Evolutionary conservation across 1,140 invertebrate species (phyloP), one percentile per base, ranked within the genome.

Genomic region (Nasonia longicornis): DNA sequence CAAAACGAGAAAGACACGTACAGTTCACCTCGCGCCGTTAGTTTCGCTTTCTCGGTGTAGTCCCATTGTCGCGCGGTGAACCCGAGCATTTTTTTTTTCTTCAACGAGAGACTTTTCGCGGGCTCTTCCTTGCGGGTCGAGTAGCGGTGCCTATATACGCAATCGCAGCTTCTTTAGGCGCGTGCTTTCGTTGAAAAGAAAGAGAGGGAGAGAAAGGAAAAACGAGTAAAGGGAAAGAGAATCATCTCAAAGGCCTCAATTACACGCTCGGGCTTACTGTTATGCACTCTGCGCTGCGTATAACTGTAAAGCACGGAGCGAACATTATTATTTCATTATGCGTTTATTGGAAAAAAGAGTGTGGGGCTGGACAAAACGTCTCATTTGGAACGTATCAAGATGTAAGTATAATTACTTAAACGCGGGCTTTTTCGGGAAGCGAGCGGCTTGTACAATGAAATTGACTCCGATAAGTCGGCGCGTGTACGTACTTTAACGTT

Each of bases 71-170:
- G 71, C 71, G 77, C 45, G 52, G 52, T n/a, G 52, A 58, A 58
- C 16, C 52, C 52, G 52, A 58, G 29, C 38, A 48, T 26, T 26
- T 26, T 26, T 26, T n/a, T 20, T 58, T 58, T 58, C 16, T 48
- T 12, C 52, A 6, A 35, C 45, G 58, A 14, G 42, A 31, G 78
- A 64, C 31, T 73, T 63, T 80, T 35, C 66, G 73, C 73, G 73
- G 48, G 31, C 35, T 52, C 29, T n/a, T 75, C 63, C 0, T 22
- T 16, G 52, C 20, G 42, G 66, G 73, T 67, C 73, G 31, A 81
- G 31, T 81, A 81, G 73, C 74, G 79, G 67, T 76, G 66, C 22
- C 77, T 63, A 26, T 75, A 66, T 31, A 26, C 42, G 70, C 76
- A 79, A 79, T 45, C 72, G 31, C 38, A 52, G 22, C 64, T 72